Evolutionary conservation across 2,888 invertebrate species (phyloP), one percentile per base, ranked within the genome.

Genomic region (Caenorhabditis sp.): DNA sequence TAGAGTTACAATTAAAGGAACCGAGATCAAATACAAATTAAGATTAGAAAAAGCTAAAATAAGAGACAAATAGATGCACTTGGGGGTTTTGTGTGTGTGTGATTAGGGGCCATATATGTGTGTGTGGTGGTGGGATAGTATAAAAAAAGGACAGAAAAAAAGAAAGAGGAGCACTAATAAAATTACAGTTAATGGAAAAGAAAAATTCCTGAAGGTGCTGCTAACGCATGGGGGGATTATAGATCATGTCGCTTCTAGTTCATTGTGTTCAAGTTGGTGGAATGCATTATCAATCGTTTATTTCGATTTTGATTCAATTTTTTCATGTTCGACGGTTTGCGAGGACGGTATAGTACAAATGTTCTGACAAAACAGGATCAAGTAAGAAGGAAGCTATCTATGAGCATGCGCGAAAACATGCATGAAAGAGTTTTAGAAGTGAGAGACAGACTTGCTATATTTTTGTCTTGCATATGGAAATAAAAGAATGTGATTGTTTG

Each of bases 241-340:
- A 22, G 56, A 35, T 77, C 69, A 82, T 69, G 59, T 82, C 77
- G 82, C 82, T 82, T 82, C 77, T 82, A 82, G 82, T 82, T 77
- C 66, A 41, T 68, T 82, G 82, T 77, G 82, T 54, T 70, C n/a
- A n/a, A n/a, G n/a, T n/a, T 70, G 10, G 41, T 63, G 63, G 68
- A 76, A 82, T 58, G 61, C 68, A 74, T 69, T 59, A 49, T 68
- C 63, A 80, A 80, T 74, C 80, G 47, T 81, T 81, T 81, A 81
- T 81, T 81, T n/a, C n/a, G 66, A 72, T 70, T 56, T 56, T 28
- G 16, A 41, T 66, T 35, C 24, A 51, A 10, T 24, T 59, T 58
- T 44, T 58, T 76, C 35, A 10, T 10, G 12, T 38, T 35, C 5
- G 16, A 44, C 14, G n/a, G 44, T 54, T 69, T 19, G 59, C 38